Evolutionary conservation across 2,113 vertebrate genomes (phyloP).

Genomic region (Brevimyrus niger): DNA sequence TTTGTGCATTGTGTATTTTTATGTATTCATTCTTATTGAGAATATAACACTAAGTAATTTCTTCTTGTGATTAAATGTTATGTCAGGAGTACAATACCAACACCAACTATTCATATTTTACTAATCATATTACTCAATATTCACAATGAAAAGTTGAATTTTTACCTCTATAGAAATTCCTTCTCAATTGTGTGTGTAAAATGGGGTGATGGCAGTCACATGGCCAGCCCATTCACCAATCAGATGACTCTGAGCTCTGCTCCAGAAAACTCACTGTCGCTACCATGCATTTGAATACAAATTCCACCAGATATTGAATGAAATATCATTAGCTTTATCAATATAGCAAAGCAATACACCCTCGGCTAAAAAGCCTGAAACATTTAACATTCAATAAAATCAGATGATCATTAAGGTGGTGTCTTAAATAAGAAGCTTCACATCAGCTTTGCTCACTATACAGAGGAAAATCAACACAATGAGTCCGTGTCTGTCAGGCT

Average conservation of each 20-base stretch:
- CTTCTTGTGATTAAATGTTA: neutral
- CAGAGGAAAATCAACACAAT: neutral
- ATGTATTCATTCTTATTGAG: neutral
- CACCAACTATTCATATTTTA: neutral
- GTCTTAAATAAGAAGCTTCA: neutral
- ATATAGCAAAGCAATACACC: no score
- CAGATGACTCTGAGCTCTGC: neutral
- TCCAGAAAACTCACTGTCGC: neutral
- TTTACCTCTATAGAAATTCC: neutral
- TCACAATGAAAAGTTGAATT: neutral
- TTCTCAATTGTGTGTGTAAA: neutral
- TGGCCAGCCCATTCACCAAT: neutral
- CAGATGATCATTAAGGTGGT: neutral
- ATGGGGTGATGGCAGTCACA: neutral
- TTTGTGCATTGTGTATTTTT: neutral
- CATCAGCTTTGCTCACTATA: neutral
- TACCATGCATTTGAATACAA: neutral
- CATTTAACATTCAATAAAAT: neutral
- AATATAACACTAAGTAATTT: neutral
- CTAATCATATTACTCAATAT: neutral
- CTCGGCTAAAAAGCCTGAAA: no score
- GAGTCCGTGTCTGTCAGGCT: neutral
- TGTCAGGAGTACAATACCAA: neutral
- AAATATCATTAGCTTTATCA: no score
- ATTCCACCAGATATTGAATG: no score